These are phyloP conservation scores for Melolontha melolontha DNA, from an alignment of 2,888 invertebrate species.

Conservation along the genomic window DNA sequence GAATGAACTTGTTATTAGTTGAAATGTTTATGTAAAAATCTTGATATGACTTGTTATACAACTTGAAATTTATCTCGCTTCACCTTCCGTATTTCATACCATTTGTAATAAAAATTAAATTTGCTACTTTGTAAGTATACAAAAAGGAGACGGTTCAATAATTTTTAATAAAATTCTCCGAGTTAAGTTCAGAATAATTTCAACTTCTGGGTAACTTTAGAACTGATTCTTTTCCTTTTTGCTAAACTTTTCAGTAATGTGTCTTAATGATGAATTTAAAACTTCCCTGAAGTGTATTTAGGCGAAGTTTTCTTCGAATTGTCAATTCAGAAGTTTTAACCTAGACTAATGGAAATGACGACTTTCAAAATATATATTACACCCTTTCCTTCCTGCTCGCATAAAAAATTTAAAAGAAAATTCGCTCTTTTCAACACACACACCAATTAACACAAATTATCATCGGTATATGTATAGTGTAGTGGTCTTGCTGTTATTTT, in stretches of 20 bases:
- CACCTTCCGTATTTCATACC: too few species aligned
- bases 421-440: neutral
- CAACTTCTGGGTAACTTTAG: conserved; percentile 20
- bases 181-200: conserved; percentile 32
- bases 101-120: conserved; percentile 22
- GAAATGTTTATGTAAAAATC: too few species aligned
- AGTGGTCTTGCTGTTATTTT: too few species aligned
- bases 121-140: conserved; percentile 29
- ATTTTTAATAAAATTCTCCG: conserved; percentile 35
- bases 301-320: conserved; percentile 37
- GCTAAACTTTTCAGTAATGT: conserved; percentile 33
- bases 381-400: conserved; percentile 19
- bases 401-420: neutral
- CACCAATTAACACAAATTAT: neutral
- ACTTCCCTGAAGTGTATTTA: conserved; percentile 36
- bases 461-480: too few species aligned
- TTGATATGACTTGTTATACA: too few species aligned
- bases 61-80: too few species aligned
- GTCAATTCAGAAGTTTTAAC: conserved; percentile 42
- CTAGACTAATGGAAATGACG: conserved; percentile 41
- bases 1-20: too few species aligned
- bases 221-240: conserved; percentile 29
- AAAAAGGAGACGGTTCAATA: conserved; percentile 32
- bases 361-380: conserved; percentile 39
- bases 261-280: conserved; percentile 40